Percentiles rank a stretch among this genome's conserved stretches.
phyloP scores from a whole-genome alignment of 2,888 invertebrate genomes.

The Amphiduros pacificus region DNA sequence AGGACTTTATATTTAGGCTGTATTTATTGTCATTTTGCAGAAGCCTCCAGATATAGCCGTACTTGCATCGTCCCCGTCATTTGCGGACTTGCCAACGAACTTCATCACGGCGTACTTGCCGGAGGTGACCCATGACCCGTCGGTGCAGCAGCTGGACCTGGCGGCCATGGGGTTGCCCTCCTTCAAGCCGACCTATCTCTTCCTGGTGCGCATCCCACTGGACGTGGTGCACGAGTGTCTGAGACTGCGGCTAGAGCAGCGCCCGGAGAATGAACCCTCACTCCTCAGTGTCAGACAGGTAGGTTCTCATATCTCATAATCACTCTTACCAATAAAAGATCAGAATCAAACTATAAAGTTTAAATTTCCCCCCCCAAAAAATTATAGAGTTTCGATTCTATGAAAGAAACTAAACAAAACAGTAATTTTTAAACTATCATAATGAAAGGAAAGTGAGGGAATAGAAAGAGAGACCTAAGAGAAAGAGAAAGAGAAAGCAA shows the following conservation, averaged over 20 bases:
- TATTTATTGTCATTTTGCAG: not conserved
- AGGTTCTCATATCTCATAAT: no score
- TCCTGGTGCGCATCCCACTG: conserved; percentile 81
- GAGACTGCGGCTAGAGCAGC: conserved; percentile 74
- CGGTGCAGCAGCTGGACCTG: not conserved
- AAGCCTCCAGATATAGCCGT: no score
- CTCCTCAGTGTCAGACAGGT: conserved; percentile 83
- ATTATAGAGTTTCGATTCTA: no score
- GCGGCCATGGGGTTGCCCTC: conserved; percentile 73
- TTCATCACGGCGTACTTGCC: not conserved
- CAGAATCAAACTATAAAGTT: no score
- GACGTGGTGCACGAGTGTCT: conserved; percentile 93
- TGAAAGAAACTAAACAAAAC: no score
- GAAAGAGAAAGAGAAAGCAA: no score
- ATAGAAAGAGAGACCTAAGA: no score
- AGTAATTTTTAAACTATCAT: no score
- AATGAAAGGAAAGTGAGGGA: no score
- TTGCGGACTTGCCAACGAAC: not conserved
- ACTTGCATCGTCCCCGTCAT: conserved; percentile 2
- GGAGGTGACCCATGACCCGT: not conserved
- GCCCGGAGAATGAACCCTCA: conserved; percentile 69
- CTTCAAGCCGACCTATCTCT: conserved; percentile 80
- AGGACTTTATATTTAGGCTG: not conserved
- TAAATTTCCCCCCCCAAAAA: no score
- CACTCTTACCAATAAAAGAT: no score